Conservation (phyloP, 1,140 invertebrate genomes). For the Bombus ignitus region DNA sequence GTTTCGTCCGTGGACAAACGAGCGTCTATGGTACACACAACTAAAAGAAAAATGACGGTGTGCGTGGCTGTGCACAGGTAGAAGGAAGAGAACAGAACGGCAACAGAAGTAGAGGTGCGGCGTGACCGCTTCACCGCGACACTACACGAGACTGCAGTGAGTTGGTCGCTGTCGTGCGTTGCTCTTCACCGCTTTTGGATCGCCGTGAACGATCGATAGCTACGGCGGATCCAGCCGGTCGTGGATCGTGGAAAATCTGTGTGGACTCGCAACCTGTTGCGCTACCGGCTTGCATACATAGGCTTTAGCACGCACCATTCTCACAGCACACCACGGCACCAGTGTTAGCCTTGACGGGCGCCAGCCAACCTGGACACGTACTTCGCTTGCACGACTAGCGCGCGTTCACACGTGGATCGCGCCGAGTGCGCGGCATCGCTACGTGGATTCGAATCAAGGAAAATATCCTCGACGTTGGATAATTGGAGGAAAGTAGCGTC, state of each 20-base stretch:
- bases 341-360: conserved; percentile 76
- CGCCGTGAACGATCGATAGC: conserved; percentile 28
- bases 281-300: neutral
- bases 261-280: conserved; percentile 31
- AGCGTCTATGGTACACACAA: conserved; percentile 6
- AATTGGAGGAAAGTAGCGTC: neutral
- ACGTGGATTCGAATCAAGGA: conserved; percentile 17
- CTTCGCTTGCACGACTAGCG: conserved; percentile 41
- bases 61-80: conserved; percentile 35
- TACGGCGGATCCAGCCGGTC: neutral
- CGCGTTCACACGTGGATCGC: conserved; percentile 51
- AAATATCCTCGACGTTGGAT: conserved; percentile 7
- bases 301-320: conserved; percentile 15
- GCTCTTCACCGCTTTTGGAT: conserved; percentile 29
- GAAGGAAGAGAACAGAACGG: conserved; percentile 51
- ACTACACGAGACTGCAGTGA: conserved; percentile 58
- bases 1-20: conserved; percentile 8
- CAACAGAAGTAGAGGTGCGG: conserved; percentile 42
- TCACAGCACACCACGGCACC: conserved; percentile 1
- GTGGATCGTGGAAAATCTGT: conserved; percentile 28
- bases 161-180: conserved; percentile 32
- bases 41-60: conserved; percentile 43
- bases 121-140: conserved; percentile 45
- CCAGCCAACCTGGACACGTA: conserved; percentile 70
- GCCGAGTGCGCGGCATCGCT: conserved; percentile 15